phyloP scores from a whole-genome alignment of 2,888 invertebrate genomes.

The Phaonia tiefii region DNA sequence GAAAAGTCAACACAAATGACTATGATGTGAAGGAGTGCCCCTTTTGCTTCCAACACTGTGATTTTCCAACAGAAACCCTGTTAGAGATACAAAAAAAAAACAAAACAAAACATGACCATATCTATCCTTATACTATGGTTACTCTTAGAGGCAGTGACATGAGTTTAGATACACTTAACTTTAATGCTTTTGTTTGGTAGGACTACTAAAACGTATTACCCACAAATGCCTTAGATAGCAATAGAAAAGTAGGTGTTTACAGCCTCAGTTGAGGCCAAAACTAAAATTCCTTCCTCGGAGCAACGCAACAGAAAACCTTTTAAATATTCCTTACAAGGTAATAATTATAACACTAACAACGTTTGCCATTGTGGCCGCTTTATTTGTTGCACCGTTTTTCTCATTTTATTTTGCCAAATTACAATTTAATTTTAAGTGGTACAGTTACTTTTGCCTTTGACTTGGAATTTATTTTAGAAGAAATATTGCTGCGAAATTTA shows the following conservation, averaged over 20 bases:
- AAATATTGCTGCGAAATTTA: slow-evolving; percentile 25
- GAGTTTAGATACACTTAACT: slow-evolving; percentile 60
- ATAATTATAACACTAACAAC: slow-evolving; percentile 61
- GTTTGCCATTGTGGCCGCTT: slow-evolving; percentile 32
- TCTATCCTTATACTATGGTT: slow-evolving; percentile 22
- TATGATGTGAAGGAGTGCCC: slow-evolving; percentile 60
- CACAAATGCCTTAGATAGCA: neutral
- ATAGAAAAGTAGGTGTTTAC: slow-evolving; percentile 57
- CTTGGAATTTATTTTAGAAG: slow-evolving; percentile 39
- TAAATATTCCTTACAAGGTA: slow-evolving; percentile 45
- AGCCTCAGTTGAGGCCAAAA: slow-evolving; percentile 13
- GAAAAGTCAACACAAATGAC: slow-evolving; percentile 11
- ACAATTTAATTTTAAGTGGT: slow-evolving; percentile 34
- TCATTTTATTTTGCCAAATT: slow-evolving; percentile 33
- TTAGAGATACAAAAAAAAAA: too few relatives aligned
- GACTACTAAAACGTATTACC: neutral
- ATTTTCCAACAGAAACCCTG: slow-evolving; percentile 36
- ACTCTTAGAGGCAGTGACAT: slow-evolving; percentile 52
- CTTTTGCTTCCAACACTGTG: slow-evolving; percentile 32
- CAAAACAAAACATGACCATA: slow-evolving; percentile 46
- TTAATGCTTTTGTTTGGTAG: slow-evolving; percentile 45
- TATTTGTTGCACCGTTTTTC: slow-evolving; percentile 2
- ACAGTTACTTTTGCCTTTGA: slow-evolving; percentile 25
- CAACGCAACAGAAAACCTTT: slow-evolving; percentile 19
- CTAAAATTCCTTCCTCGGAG: slow-evolving; percentile 27